These are phyloP conservation scores for Pseudonaja textilis DNA, from an alignment of 2,113 vertebrate genomes.

Conservation along the genomic window DNA sequence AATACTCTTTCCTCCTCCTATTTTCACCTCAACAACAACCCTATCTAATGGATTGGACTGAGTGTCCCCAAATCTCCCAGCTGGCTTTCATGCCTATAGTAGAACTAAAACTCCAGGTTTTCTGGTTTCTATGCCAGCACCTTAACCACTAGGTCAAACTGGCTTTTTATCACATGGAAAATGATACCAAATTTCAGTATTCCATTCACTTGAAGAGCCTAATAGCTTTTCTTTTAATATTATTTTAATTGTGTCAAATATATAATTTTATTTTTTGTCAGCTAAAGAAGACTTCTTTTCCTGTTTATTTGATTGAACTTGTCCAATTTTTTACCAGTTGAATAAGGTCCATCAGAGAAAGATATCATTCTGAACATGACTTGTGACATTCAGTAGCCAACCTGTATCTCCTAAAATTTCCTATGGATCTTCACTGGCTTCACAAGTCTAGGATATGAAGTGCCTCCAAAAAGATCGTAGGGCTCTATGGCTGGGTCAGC, in stretches of 20 bases:
- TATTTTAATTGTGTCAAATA: background rate
- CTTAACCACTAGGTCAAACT: background rate
- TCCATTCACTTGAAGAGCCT: background rate
- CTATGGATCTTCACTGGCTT: conserved; percentile 26
- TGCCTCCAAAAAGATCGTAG: conserved; percentile 21
- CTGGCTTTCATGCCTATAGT: background rate
- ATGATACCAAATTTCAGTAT: background rate
- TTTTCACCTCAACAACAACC: background rate
- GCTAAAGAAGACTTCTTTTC: background rate
- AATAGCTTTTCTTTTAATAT: background rate
- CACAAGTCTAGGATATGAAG: conserved; percentile 28
- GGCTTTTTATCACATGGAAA: background rate
- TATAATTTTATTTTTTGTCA: background rate
- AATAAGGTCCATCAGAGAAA: background rate
- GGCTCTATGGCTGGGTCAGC: conserved; percentile 35
- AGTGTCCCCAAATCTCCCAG: background rate
- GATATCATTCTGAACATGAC: background rate
- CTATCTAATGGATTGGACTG: background rate
- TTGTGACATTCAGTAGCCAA: background rate
- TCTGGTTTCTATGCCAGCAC: background rate
- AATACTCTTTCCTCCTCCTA: background rate
- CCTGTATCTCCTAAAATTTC: background rate
- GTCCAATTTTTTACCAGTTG: accelerated
- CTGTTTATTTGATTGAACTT: accelerated
- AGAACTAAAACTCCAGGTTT: background rate